Conservation (phyloP, 2,113 vertebrate species). For the Herpetotheres cachinnans region DNA sequence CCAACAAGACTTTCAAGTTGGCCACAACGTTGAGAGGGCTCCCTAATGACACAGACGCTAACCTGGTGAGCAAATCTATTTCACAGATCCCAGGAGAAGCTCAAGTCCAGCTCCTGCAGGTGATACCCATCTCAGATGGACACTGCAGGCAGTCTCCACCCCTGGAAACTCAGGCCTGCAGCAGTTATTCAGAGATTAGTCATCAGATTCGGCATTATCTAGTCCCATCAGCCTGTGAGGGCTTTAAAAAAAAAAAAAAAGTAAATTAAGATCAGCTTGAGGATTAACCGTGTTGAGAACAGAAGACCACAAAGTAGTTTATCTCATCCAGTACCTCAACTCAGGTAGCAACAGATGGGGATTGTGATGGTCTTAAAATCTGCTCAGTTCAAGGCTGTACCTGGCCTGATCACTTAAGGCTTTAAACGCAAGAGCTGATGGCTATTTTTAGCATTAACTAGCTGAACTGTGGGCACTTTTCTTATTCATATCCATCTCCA, state of each 20-base stretch:
- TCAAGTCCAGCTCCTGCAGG: neutral
- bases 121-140: neutral
- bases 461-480: neutral
- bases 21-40: neutral
- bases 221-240: neutral
- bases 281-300: neutral
- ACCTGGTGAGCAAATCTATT: neutral
- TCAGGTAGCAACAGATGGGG: constrained; percentile 39
- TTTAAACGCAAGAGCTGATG: neutral
- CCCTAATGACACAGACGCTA: neutral
- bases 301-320: constrained; percentile 6
- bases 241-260: neutral
- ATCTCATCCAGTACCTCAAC: neutral
- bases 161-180: neutral
- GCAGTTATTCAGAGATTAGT: neutral
- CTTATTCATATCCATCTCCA: neutral
- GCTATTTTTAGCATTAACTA: constrained; percentile 15
- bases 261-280: neutral
- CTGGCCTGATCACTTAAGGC: neutral
- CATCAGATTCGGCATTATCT: neutral
- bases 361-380: neutral
- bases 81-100: neutral
- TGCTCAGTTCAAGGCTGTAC: neutral
- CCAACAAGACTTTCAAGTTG: neutral
- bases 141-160: neutral